Conservation (phyloP, 2,888 invertebrate genomes). For the Oligia fasciuncula region DNA sequence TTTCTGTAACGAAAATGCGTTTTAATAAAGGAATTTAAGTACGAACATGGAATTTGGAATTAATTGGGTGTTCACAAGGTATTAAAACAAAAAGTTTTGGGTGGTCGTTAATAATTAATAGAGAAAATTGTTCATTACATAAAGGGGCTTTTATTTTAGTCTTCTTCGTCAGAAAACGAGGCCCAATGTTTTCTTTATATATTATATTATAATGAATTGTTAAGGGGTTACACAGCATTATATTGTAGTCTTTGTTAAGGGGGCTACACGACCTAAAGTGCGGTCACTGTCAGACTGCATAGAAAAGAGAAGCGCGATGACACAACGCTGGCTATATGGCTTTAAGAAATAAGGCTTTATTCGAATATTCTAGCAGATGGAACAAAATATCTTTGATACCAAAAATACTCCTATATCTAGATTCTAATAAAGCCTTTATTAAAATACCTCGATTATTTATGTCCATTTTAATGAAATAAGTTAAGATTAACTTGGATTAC, state of each 20-base stretch:
- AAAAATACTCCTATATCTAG: not conserved
- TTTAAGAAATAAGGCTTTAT: not conserved
- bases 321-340: too few relatives aligned
- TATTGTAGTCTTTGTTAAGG: too few relatives aligned
- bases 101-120: constrained; percentile 12
- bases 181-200: not conserved
- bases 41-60: not conserved
- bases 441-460: constrained; percentile 6
- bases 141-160: not conserved
- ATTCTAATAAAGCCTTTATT: constrained; percentile 8
- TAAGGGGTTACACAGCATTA: too few relatives aligned
- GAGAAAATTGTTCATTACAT: constrained; percentile 13
- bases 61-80: constrained; percentile 24
- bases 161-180: not conserved
- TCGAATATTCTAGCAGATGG: not conserved
- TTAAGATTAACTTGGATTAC: constrained; percentile 34
- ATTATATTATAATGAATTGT: not conserved
- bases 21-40: not conserved
- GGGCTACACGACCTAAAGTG: too few relatives aligned
- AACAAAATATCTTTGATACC: not conserved
- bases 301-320: too few relatives aligned
- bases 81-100: constrained; percentile 26
- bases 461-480: constrained; percentile 26
- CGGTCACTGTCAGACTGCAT: too few relatives aligned
- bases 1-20: constrained; percentile 75